Conservation (phyloP, 2,888 invertebrate species). For the Drosophila neotestacea region DNA sequence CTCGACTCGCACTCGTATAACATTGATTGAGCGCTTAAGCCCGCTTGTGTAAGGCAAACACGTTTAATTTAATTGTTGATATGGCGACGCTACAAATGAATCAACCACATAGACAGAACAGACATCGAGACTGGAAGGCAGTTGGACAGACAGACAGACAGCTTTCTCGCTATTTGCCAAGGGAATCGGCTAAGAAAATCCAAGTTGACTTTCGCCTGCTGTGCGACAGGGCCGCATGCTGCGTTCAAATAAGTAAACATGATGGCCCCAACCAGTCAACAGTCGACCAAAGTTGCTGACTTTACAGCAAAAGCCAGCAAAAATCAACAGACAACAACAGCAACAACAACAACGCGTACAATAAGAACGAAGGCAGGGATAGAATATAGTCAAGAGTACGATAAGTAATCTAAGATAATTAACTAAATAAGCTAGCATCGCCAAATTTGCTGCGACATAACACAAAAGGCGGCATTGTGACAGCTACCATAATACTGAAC, state of each 20-base stretch:
- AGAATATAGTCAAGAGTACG: constrained; percentile 74
- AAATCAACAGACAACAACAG: constrained; percentile 22
- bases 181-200: constrained; percentile 69
- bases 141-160: constrained; percentile 15
- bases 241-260: constrained; percentile 77
- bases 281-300: constrained; percentile 68
- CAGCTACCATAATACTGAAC: constrained; percentile 28
- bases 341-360: constrained; percentile 22
- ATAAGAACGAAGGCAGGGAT: constrained; percentile 36
- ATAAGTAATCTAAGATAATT: constrained; percentile 77
- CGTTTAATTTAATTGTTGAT: constrained; percentile 80
- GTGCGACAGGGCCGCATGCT: constrained; percentile 72
- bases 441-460: constrained; percentile 69
- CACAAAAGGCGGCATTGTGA: constrained; percentile 47
- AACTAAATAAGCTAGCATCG: constrained; percentile 75
- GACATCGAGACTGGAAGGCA: not conserved
- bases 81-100: constrained; percentile 74
- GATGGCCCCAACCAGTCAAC: constrained; percentile 50
- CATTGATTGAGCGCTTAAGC: constrained; percentile 75
- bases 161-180: constrained; percentile 50
- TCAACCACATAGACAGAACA: constrained; percentile 41
- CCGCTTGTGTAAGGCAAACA: constrained; percentile 72
- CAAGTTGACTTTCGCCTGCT: constrained; percentile 75
- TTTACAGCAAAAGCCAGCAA: constrained; percentile 60
- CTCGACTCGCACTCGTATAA: constrained; percentile 37